Evolutionary conservation across 1,140 invertebrate genomes (phyloP).

Genomic region (Brachionus rubens): DNA sequence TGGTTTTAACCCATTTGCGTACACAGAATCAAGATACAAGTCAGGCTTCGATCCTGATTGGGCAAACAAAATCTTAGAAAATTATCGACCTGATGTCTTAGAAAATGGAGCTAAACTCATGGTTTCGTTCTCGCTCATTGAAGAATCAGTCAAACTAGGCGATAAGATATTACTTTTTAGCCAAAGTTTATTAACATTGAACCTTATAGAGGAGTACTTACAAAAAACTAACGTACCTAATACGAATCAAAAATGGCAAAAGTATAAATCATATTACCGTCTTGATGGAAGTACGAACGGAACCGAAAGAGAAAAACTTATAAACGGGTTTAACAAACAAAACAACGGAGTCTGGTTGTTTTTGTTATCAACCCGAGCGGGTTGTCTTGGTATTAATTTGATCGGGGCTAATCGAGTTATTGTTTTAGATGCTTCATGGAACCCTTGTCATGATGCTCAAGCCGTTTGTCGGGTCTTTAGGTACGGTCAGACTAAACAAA

Average conservation of each 20-base stretch:
- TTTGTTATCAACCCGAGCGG: constrained; percentile 91
- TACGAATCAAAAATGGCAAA: constrained; percentile 71
- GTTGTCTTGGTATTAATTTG: constrained; percentile 93
- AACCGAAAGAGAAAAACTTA: constrained; percentile 87
- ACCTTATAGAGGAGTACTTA: constrained; percentile 93
- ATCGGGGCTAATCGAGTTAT: constrained; percentile 90
- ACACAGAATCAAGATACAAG: constrained; percentile 9
- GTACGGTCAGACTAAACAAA: constrained; percentile 89
- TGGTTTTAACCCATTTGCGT: constrained; percentile 20
- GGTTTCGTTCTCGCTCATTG: constrained; percentile 84
- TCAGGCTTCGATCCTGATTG: constrained; percentile 51
- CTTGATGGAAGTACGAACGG: constrained; percentile 91
- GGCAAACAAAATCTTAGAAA: constrained; percentile 78
- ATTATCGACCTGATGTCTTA: constrained; percentile 80
- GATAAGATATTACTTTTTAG: constrained; percentile 94
- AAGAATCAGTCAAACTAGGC: constrained; percentile 77
- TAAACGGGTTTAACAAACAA: constrained; percentile 89
- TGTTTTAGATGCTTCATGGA: constrained; percentile 97
- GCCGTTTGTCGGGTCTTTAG: constrained; percentile 94
- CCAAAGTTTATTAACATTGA: constrained; percentile 88
- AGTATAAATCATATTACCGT: constrained; percentile 65
- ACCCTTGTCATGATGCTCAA: constrained; percentile 98
- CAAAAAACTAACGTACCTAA: constrained; percentile 74
- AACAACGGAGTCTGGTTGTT: constrained; percentile 72
- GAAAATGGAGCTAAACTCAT: constrained; percentile 93